Evolutionary conservation across 1,140 invertebrate species (phyloP), one percentile per base, ranked within the genome.

Genomic region (Micrasema longulum): DNA sequence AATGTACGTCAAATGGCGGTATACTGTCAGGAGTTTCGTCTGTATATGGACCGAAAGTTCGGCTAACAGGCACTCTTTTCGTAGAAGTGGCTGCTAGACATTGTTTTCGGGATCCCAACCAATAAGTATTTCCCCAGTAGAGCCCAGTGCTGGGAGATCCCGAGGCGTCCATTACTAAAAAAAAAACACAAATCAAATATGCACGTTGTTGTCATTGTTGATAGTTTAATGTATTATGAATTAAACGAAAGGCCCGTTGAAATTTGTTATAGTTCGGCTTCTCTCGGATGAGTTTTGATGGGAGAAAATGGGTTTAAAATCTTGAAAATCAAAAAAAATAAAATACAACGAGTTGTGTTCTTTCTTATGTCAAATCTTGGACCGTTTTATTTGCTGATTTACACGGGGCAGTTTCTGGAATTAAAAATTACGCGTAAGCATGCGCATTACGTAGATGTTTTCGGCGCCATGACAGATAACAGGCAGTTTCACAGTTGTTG

Each of bases 121-220:
- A 88, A 41, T 80, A 82, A 75, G 85, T 87, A 68, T 86, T 84
- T 1, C 85, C 86, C 20, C 82, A 83, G 6, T 83, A 64, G 36
- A 87, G 85, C 5, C 85, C 84, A 0, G 79, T 16, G 1, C 73
- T 77, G 18, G 84, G 81, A 55, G 74, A 69, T 0, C 87, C 87
- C 60, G 84, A 87, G 2, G 84, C 77, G 67, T 88, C 86, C 10
- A 87, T 66, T 75, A 83, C 86, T 88, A 71, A 6, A n/a, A n/a
- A 60, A 41, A 41, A 60, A 2, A 38, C 0, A 41, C 23, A 1
- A 50, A n/a, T n/a, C n/a, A n/a, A n/a, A n/a, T n/a, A n/a, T n/a
- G n/a, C n/a, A 4, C 7, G 4, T 4, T 10, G 4, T 14, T n/a
- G n/a, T n/a, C n/a, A n/a, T n/a, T n/a, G n/a, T n/a, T n/a, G n/a